Conservation (phyloP, 1,140 invertebrate species). For the Idris sp. region DNA sequence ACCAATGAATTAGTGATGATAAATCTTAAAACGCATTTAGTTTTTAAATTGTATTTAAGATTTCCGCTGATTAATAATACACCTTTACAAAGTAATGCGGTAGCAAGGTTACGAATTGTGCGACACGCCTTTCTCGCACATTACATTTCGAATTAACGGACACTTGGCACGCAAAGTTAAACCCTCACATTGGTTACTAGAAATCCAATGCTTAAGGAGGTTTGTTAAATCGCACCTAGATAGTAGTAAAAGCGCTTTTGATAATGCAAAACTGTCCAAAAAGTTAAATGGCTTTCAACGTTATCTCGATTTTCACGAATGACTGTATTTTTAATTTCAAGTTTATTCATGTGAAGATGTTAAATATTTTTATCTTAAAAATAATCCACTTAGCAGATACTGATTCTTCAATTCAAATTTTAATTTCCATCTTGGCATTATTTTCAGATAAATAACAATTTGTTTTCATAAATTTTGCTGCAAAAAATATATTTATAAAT, state of each 20-base stretch:
- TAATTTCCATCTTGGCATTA: too few species aligned
- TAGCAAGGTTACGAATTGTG: slow-evolving; percentile 25
- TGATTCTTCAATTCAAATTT: too few species aligned
- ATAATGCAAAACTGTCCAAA: too few species aligned
- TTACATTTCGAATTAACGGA: slow-evolving; percentile 21
- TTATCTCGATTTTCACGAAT: too few species aligned
- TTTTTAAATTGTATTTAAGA: neutral
- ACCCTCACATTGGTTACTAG: slow-evolving; percentile 59
- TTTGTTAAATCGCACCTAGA: slow-evolving; percentile 43
- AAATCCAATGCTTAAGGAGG: slow-evolving; percentile 10
- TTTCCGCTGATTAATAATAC: slow-evolving; percentile 34
- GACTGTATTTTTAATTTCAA: too few species aligned
- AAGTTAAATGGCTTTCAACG: slow-evolving; percentile 2
- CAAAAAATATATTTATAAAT: too few species aligned
- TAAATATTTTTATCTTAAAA: too few species aligned
- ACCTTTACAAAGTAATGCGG: slow-evolving; percentile 19
- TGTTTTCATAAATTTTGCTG: too few species aligned
- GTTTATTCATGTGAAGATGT: too few species aligned
- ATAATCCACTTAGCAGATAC: too few species aligned
- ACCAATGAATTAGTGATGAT: neutral
- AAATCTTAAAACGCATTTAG: slow-evolving; percentile 23
- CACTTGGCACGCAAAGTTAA: slow-evolving; percentile 61
- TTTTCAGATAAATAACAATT: too few species aligned
- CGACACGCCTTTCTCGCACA: slow-evolving; percentile 36
- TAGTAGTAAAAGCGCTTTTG: slow-evolving; percentile 35